A percentile compares a stretch with the other conserved stretches of the same genome.
Conservation (phyloP, 2,113 vertebrate species). For the Physeter macrocephalus region DNA sequence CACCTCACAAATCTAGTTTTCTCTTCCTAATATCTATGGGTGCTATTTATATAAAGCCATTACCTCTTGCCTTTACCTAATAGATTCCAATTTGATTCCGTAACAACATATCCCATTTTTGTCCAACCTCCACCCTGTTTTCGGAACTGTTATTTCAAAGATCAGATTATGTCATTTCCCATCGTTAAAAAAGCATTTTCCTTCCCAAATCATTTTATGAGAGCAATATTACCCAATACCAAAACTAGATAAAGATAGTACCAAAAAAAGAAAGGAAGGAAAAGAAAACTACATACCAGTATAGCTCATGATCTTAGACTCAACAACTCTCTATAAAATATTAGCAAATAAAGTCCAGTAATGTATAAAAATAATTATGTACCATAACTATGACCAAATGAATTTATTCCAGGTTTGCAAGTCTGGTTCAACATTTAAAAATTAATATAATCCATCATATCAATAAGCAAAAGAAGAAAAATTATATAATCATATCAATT, state of each 20-base stretch:
- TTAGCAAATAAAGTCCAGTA: background rate
- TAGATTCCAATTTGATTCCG: background rate
- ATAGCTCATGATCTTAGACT: background rate
- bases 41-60: background rate
- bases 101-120: background rate
- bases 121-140: background rate
- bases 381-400: background rate
- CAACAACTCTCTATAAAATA: background rate
- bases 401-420: background rate
- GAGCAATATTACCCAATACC: background rate
- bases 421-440: background rate
- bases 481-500: background rate
- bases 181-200: background rate
- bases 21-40: background rate
- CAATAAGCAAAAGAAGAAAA: background rate
- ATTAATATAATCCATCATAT: background rate
- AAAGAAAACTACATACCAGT: background rate
- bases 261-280: background rate
- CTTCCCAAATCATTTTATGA: background rate
- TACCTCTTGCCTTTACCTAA: background rate
- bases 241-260: background rate
- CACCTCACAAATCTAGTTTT: background rate
- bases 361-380: background rate
- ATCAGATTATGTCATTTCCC: background rate
- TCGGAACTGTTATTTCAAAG: background rate